Evolutionary conservation across 2,888 invertebrate genomes (phyloP), one percentile per base, ranked within the genome.

Genomic region (Leistus spinibarbis): DNA sequence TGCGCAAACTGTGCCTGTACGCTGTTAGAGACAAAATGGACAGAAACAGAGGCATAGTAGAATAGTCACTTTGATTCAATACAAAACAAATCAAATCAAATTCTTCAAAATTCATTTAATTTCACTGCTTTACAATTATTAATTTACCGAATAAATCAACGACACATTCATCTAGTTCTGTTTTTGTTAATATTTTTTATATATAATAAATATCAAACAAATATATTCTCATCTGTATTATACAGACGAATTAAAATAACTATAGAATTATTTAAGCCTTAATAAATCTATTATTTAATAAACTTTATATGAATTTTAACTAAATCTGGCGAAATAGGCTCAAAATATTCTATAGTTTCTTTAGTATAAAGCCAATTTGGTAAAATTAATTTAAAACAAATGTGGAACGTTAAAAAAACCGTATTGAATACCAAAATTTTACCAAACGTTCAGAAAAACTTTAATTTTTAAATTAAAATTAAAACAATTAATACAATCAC

Each of bases 1-100:
- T 85, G 83, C 85, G 84, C 83, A 86, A 83, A 85, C 85, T 86
- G 84, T 85, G 85, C 85, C 85, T 86, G 85, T 86, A 85, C 84
- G 85, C 86, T 86, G 85, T 86, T 85, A 84, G 85, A 86, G 85
- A 86, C 85, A 86, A 85, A 85, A 82, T 83, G 84, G 83, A 85
- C 83, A 83, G 67, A 84, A 85, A 84, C 79, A 79, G 77, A 79
- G 71, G 78, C 78, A 79, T 78, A 79, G 77, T 27, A 64, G 60
- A 72, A 63, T 71, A 63, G 63, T 70, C 63, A 71, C 40, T 40
- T 40, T 40, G 40, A 40, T 40, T 40, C 40, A 77, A 76, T 77
- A 77, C n/a, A 75, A 69, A 77, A 63, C 77, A 20, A 66, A 56
- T 53, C 3, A 62, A 64, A 40, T 69, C 19, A 23, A 23, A 69